Conservation (phyloP, 37 sponge, comb jelly and placozoan species). For the Amphimedon queenslandica region DNA sequence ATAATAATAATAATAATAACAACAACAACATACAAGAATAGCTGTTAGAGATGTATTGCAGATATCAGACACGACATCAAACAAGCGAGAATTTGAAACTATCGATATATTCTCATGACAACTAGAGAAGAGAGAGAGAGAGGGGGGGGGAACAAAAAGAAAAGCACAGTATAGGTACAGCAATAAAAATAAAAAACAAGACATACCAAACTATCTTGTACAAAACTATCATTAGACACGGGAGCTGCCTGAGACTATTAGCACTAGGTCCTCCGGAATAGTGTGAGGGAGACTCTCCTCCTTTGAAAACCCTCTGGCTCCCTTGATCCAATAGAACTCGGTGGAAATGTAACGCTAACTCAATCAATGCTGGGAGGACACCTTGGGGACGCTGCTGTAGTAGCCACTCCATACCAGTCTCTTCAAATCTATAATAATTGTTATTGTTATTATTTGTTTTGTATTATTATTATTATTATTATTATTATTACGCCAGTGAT, state of each 20-base stretch:
- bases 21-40: background rate
- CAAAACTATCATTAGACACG: background rate
- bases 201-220: constrained; percentile 26
- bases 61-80: background rate
- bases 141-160: background rate
- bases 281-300: background rate
- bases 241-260: background rate
- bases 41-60: background rate
- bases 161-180: background rate
- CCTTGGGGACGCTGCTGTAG: constrained; percentile 13
- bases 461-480: constrained; percentile 8
- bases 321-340: constrained; percentile 3
- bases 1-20: background rate
- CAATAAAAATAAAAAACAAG: background rate
- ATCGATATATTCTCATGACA: background rate
- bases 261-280: background rate
- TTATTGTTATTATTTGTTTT: too few species aligned
- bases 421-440: constrained; percentile 32
- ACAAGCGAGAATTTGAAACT: background rate
- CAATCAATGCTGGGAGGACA: constrained; percentile 9
- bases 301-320: background rate
- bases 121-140: background rate
- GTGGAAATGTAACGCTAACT: background rate
- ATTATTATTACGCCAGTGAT: constrained; percentile 4
- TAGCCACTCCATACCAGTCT: constrained; percentile 26